Evolutionary conservation across 2,888 invertebrate genomes (phyloP).

Genomic region (Drosophila anceps): DNA sequence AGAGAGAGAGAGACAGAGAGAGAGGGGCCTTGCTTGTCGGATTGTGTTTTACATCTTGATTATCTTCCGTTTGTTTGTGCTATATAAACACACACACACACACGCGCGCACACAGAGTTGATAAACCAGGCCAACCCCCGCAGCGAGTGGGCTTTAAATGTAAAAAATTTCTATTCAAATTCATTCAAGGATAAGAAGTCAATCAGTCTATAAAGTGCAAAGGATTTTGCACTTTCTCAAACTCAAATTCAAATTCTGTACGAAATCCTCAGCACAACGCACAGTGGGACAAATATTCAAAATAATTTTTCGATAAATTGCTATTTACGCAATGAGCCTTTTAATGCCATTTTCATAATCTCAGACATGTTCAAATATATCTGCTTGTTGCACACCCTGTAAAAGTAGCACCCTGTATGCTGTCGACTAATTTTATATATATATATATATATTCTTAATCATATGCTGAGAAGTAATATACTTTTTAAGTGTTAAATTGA

Average conservation of each 20-base stretch:
- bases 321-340: no score
- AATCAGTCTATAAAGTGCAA: slow-evolving; percentile 82
- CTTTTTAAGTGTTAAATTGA: no score
- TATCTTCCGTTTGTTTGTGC: slow-evolving; percentile 80
- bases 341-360: no score
- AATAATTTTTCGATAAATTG: neutral
- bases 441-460: no score
- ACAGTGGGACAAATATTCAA: neutral
- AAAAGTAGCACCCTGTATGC: neutral
- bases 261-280: slow-evolving; percentile 27
- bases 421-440: no score
- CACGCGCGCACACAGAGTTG: slow-evolving; percentile 6
- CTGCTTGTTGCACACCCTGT: neutral
- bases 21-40: slow-evolving; percentile 38
- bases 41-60: slow-evolving; percentile 82
- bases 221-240: slow-evolving; percentile 83
- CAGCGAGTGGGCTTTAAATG: slow-evolving; percentile 15
- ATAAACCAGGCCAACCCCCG: slow-evolving; percentile 24
- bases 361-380: no score
- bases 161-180: slow-evolving; percentile 79
- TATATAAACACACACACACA: slow-evolving; percentile 42
- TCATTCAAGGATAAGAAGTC: slow-evolving; percentile 83
- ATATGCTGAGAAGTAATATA: no score
- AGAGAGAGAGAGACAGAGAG: neutral
- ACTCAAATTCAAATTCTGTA: slow-evolving; percentile 75